Percentiles rank a stretch among this genome's conserved stretches.
These are phyloP conservation scores for Xenentodon cancila DNA, from an alignment of 2,797 vertebrate genomes.

Conservation along the genomic window DNA sequence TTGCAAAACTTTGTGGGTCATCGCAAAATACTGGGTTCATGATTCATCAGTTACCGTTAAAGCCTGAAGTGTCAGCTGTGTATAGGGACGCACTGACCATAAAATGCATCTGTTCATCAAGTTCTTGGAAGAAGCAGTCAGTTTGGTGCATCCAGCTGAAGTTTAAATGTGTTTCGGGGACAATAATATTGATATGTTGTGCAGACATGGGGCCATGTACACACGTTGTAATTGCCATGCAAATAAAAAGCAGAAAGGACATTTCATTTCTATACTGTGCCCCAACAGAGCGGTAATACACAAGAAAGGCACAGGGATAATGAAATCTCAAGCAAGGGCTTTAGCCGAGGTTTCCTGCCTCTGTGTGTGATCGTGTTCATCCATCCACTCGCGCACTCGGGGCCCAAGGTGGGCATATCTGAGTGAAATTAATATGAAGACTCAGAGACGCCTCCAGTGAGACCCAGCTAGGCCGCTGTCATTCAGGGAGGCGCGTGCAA, in stretches of 20 bases:
- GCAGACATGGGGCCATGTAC: slow-evolving; percentile 7
- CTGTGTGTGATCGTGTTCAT: slow-evolving; percentile 39
- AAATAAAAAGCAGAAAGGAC: slow-evolving; percentile 55
- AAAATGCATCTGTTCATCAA: slow-evolving; percentile 5
- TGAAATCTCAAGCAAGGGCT: slow-evolving; percentile 59
- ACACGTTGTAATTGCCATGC: slow-evolving; percentile 26
- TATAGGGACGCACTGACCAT: no score
- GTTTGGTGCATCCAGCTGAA: neutral
- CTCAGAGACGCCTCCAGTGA: slow-evolving; percentile 49
- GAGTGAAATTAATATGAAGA: slow-evolving; percentile 71
- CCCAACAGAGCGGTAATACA: slow-evolving; percentile 39
- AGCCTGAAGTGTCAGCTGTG: no score
- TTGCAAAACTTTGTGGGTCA: no score
- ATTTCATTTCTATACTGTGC: slow-evolving; percentile 55
- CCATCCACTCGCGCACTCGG: slow-evolving; percentile 48
- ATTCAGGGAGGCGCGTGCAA: slow-evolving; percentile 45
- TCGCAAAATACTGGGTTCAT: no score
- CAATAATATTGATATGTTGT: neutral
- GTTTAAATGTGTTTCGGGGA: neutral
- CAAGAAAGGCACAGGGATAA: slow-evolving; percentile 62
- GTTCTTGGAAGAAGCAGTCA: slow-evolving; percentile 17
- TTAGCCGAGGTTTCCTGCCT: slow-evolving; percentile 23
- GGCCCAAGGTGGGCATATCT: slow-evolving; percentile 46
- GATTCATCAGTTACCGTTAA: no score
- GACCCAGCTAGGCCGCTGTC: slow-evolving; percentile 47